Evolutionary conservation across 2,797 vertebrate species (phyloP).

Genomic region (Selene dorsalis): DNA sequence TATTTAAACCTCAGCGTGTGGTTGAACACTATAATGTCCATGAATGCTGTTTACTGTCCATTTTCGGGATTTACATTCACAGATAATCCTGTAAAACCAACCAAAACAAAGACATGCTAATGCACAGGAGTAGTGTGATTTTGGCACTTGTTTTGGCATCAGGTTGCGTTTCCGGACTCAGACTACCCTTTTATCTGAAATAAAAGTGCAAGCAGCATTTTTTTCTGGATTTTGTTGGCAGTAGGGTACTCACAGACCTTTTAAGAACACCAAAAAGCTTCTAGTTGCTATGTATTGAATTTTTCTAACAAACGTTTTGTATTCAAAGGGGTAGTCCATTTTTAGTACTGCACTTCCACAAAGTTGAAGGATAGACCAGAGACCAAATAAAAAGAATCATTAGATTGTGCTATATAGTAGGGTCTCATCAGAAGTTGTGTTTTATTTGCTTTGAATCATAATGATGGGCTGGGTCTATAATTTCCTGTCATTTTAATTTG

Average conservation of each 20-base stretch:
- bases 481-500: neutral
- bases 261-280: neutral
- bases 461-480: too few species aligned
- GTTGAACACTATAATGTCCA: neutral
- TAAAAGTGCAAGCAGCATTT: neutral
- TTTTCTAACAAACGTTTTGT: neutral
- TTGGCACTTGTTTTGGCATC: conserved; percentile 2
- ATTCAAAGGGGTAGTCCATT: neutral
- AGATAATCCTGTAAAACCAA: conserved; percentile 5
- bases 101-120: conserved; percentile 5
- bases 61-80: conserved; percentile 8
- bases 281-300: neutral
- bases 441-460: too few species aligned
- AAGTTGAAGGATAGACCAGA: neutral
- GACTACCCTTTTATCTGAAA: neutral
- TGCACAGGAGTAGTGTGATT: neutral
- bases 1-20: conserved; percentile 19
- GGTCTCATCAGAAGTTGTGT: neutral
- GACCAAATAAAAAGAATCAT: neutral
- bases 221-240: neutral
- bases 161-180: neutral
- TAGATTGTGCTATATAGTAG: neutral
- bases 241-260: neutral
- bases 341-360: neutral
- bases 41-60: neutral